Evolutionary conservation across 2,888 invertebrate species (phyloP).

Genomic region (Trichogramma dendrolimi): DNA sequence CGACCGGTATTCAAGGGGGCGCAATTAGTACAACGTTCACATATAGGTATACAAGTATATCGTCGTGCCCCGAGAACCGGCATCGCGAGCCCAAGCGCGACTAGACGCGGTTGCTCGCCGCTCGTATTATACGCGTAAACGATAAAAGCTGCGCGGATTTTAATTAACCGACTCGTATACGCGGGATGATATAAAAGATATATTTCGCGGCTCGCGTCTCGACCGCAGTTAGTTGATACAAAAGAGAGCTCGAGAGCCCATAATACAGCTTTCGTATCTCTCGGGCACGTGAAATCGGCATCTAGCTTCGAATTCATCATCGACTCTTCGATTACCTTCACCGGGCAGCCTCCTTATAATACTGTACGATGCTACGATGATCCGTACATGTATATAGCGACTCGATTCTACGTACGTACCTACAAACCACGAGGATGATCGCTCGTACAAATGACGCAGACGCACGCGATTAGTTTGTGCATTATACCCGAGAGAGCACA

Average conservation of each 20-base stretch:
- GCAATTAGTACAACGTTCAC: constrained; percentile 1
- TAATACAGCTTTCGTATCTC: background rate
- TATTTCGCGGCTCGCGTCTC: no score
- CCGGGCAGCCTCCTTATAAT: background rate
- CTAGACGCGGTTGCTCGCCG: background rate
- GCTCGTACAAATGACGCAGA: constrained; percentile 7
- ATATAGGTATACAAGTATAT: no score
- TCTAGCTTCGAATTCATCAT: constrained; percentile 20
- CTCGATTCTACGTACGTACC: constrained; percentile 9
- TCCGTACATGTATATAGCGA: background rate
- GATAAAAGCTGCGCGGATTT: constrained; percentile 1
- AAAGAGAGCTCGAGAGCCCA: no score
- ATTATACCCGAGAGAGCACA: no score
- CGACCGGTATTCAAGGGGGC: background rate
- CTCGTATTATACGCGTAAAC: background rate
- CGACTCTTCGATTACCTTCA: constrained; percentile 18
- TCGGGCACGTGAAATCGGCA: constrained; percentile 13
- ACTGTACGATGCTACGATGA: no score
- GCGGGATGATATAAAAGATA: no score
- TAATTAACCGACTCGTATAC: no score
- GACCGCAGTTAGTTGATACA: no score
- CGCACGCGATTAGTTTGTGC: constrained; percentile 17
- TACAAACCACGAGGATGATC: background rate
- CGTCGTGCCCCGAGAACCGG: no score
- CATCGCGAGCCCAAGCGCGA: no score